A percentile compares a stretch with the other conserved stretches of the same genome.
These are phyloP conservation scores for Polypterus bichir DNA, from an alignment of 2,113 vertebrate genomes.

Conservation along the genomic window DNA sequence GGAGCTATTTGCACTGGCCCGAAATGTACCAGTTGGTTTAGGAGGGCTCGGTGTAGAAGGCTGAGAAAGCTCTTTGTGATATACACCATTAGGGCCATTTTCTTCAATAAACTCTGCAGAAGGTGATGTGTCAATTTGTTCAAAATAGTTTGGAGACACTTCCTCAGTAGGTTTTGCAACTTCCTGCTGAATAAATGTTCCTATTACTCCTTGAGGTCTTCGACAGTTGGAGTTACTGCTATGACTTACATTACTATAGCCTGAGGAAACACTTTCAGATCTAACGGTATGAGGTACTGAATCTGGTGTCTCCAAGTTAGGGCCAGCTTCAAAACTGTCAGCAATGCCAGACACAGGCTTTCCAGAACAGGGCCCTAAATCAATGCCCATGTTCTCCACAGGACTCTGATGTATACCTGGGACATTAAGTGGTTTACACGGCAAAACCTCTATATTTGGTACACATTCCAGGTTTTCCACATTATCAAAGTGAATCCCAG, in stretches of 20 bases:
- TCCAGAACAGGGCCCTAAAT: conserved; percentile 20
- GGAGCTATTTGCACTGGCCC: conserved; percentile 89
- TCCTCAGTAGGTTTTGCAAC: conserved; percentile 71
- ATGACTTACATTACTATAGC: conserved; percentile 69
- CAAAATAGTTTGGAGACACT: conserved; percentile 66
- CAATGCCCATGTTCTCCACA: conserved; percentile 28
- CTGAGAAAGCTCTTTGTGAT: conserved; percentile 40
- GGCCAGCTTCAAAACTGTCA: conserved; percentile 51
- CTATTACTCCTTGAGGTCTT: conserved; percentile 56
- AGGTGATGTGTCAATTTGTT: conserved; percentile 85
- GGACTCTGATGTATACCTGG: conserved; percentile 16
- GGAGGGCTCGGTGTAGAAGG: conserved; percentile 80
- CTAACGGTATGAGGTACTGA: conserved; percentile 37
- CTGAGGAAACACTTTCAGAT: conserved; percentile 73
- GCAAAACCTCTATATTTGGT: conserved; percentile 83
- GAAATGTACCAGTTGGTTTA: conserved; percentile 83
- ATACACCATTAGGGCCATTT: conserved; percentile 36
- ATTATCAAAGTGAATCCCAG: conserved; percentile 52
- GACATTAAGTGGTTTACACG: conserved; percentile 46
- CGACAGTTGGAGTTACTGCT: conserved; percentile 41
- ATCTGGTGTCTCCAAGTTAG: conserved; percentile 73
- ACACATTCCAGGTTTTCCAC: conserved; percentile 83
- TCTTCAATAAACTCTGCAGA: conserved; percentile 39
- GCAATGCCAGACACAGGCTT: conserved; percentile 25
- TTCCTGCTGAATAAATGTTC: conserved; percentile 92